phyloP scores from a whole-genome alignment of 2,797 vertebrate species.

The Channallabes apus region DNA sequence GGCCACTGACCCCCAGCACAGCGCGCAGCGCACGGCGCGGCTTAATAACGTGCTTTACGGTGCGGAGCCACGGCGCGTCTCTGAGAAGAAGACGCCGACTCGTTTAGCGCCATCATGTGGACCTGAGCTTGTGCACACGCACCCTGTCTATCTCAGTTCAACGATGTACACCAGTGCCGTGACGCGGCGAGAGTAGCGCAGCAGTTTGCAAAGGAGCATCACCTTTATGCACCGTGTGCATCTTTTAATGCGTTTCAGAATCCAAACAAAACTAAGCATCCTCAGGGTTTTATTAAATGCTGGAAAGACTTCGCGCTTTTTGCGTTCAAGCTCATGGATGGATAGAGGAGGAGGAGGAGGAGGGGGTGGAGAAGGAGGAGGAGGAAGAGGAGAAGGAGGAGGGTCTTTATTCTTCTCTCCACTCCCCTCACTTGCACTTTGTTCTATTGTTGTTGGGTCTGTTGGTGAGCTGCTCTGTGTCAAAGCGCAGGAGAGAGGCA shows the following conservation, averaged over 20 bases:
- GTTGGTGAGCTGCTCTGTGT: conserved; percentile 51
- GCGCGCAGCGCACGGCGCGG: neutral
- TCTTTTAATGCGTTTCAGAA: neutral
- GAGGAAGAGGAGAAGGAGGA: conserved; percentile 50
- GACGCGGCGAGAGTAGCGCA: neutral
- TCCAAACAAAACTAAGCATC: neutral
- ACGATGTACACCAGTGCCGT: neutral
- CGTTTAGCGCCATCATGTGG: conserved; percentile 41
- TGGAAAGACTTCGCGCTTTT: conserved; percentile 30
- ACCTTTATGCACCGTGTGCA: neutral
- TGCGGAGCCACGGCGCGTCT: conserved; percentile 12
- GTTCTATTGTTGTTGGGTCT: conserved; percentile 73
- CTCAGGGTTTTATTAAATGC: neutral
- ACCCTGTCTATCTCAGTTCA: neutral
- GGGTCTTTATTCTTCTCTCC: conserved; percentile 54
- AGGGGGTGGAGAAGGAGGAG: conserved; percentile 38
- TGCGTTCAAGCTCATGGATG: conserved; percentile 41
- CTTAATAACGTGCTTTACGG: conserved; percentile 12
- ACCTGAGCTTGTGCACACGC: neutral
- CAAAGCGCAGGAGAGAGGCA: conserved; percentile 66
- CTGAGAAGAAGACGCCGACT: neutral
- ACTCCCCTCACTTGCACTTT: conserved; percentile 62
- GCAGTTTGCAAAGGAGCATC: neutral
- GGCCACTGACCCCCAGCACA: conserved; percentile 31
- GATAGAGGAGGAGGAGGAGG: conserved; percentile 44